Evolutionary conservation across 2,113 vertebrate genomes (phyloP).

Genomic region (Tragelaphus buxtoni): DNA sequence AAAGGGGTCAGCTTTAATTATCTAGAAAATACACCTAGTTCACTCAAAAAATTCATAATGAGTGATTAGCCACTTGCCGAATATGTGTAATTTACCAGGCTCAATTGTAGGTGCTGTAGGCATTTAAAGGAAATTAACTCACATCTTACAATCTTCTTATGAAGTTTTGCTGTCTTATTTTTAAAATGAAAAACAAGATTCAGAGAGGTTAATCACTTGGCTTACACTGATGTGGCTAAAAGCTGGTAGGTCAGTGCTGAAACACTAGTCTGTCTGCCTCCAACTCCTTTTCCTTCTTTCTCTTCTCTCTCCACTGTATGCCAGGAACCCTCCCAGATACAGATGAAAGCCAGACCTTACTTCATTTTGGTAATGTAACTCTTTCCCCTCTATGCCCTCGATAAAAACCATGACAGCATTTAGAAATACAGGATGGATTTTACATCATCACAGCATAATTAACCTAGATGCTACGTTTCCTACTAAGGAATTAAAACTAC

Average conservation of each 20-base stretch:
- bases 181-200: not conserved
- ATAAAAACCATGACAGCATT: not conserved
- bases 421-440: not conserved
- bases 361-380: not conserved
- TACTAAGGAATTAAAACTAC: not conserved
- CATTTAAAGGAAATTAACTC: not conserved
- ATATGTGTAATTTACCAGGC: not conserved
- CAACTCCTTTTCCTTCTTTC: accelerated
- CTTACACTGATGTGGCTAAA: not conserved
- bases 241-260: accelerated
- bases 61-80: not conserved
- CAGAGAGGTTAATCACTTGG: not conserved
- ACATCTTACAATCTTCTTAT: not conserved
- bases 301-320: not conserved
- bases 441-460: not conserved
- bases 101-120: not conserved
- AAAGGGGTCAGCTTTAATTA: not conserved
- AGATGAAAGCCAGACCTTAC: not conserved
- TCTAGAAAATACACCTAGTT: not conserved
- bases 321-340: not conserved
- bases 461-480: not conserved
- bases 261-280: not conserved
- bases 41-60: not conserved
- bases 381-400: not conserved
- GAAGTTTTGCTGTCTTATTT: not conserved